Evolutionary conservation across 2,113 vertebrate species (phyloP).

Genomic region (Amazona guildingii): DNA sequence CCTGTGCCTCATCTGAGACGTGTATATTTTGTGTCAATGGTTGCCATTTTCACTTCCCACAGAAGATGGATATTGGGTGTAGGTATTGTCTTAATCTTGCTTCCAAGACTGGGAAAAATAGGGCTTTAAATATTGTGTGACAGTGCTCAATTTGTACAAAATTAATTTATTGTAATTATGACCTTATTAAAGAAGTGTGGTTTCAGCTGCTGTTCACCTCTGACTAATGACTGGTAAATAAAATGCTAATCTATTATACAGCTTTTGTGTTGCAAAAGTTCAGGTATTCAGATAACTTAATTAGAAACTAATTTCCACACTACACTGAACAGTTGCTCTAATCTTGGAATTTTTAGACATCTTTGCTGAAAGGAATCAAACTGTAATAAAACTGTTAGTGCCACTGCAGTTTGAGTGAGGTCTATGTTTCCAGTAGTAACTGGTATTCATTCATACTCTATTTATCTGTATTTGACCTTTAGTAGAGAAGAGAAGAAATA

Average conservation of each 20-base stretch:
- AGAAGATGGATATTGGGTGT: neutral
- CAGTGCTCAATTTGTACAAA: slow-evolving; percentile 30
- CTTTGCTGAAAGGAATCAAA: neutral
- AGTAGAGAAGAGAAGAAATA: neutral
- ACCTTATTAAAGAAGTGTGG: slow-evolving; percentile 45
- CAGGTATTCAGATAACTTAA: slow-evolving; percentile 57
- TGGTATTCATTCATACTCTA: neutral
- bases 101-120: neutral
- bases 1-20: accelerated
- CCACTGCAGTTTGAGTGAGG: neutral
- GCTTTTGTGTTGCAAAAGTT: slow-evolving; percentile 53
- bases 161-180: slow-evolving; percentile 47
- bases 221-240: slow-evolving; percentile 65
- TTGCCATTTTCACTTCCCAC: neutral
- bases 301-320: slow-evolving; percentile 48
- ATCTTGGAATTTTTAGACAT: neutral
- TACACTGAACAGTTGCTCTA: neutral
- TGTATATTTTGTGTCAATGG: neutral
- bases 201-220: slow-evolving; percentile 62
- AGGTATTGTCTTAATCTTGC: neutral
- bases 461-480: neutral
- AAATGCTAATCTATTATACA: slow-evolving; percentile 60
- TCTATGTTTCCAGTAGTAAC: neutral
- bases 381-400: neutral
- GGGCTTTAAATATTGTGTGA: neutral